Percentiles rank a stretch among this genome's conserved stretches.
Evolutionary conservation across 2,113 vertebrate species (phyloP).

Genomic region (Aix galericulata): DNA sequence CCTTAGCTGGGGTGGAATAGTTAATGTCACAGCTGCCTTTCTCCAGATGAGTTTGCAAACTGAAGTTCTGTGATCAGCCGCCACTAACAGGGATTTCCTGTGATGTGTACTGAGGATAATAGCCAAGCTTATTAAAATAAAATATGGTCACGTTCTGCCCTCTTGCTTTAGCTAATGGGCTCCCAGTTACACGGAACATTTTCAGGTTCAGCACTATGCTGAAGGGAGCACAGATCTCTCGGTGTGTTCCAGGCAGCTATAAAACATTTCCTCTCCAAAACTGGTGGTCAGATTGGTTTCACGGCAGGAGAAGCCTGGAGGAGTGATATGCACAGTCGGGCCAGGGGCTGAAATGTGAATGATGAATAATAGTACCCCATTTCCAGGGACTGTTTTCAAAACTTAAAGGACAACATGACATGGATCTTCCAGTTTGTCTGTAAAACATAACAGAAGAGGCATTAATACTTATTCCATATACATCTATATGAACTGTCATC

Average conservation of each 20-base stretch:
- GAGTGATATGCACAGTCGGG: slow-evolving; percentile 64
- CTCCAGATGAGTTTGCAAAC: slow-evolving; percentile 78
- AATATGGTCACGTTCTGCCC: slow-evolving; percentile 87
- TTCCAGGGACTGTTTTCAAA: slow-evolving; percentile 70
- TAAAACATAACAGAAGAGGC: background rate
- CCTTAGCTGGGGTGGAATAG: slow-evolving; percentile 77
- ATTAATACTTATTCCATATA: background rate
- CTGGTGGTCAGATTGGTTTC: slow-evolving; percentile 77
- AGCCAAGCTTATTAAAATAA: slow-evolving; percentile 82
- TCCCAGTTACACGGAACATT: slow-evolving; percentile 81
- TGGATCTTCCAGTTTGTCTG: background rate
- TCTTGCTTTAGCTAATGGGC: slow-evolving; percentile 76
- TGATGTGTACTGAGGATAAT: slow-evolving; percentile 81
- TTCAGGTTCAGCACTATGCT: slow-evolving; percentile 75
- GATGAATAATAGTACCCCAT: background rate
- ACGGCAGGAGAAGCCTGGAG: slow-evolving; percentile 72
- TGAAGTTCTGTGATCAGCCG: slow-evolving; percentile 81
- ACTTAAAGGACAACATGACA: background rate
- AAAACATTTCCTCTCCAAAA: slow-evolving; percentile 81
- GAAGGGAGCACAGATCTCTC: slow-evolving; percentile 75
- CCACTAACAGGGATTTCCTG: slow-evolving; percentile 74
- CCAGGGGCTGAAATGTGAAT: background rate
- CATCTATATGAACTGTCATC: background rate
- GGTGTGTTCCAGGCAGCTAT: slow-evolving; percentile 83
- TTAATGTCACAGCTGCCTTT: slow-evolving; percentile 78